These are phyloP conservation scores for Pseudomugil tenellus DNA, from an alignment of 2,797 vertebrate genomes.

Conservation along the genomic window DNA sequence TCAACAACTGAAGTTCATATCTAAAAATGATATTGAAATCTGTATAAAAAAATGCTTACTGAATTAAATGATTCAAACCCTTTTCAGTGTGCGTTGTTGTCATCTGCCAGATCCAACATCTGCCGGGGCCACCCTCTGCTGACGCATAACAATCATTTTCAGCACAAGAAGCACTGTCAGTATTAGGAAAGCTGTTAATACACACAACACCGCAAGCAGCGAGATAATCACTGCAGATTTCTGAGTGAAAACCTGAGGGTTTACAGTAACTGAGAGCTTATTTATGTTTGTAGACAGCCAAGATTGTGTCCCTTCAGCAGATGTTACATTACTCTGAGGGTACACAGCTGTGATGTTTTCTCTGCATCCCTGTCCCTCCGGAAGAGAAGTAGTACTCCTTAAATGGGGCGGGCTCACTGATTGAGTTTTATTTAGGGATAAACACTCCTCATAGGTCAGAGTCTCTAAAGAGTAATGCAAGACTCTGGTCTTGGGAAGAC, in stretches of 20 bases:
- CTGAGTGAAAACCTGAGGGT: slow-evolving; percentile 15
- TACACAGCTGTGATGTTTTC: slow-evolving; percentile 54
- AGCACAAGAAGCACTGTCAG: slow-evolving; percentile 72
- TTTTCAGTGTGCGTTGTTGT: slow-evolving; percentile 19
- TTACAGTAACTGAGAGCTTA: slow-evolving; percentile 25
- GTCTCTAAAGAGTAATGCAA: slow-evolving; percentile 68
- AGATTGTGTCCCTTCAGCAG: slow-evolving; percentile 34
- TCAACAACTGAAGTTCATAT: slow-evolving; percentile 19
- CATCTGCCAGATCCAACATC: slow-evolving; percentile 43
- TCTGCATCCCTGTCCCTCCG: slow-evolving; percentile 50
- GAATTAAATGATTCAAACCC: slow-evolving; percentile 30
- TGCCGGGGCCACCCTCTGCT: slow-evolving; percentile 79
- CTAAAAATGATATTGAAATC: slow-evolving; percentile 13
- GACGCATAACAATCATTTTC: slow-evolving; percentile 69
- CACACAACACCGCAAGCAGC: slow-evolving; percentile 74
- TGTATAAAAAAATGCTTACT: slow-evolving; percentile 24
- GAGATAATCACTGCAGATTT: slow-evolving; percentile 59
- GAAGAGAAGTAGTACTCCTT: slow-evolving; percentile 37
- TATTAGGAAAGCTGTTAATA: slow-evolving; percentile 70
- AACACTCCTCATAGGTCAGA: slow-evolving; percentile 79
- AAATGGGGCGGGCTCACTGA: slow-evolving; percentile 34
- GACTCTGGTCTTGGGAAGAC: slow-evolving; percentile 18
- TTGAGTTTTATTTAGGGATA: slow-evolving; percentile 66
- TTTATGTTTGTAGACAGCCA: slow-evolving; percentile 58
- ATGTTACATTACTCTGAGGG: slow-evolving; percentile 38